phyloP scores from a whole-genome alignment of 2,113 vertebrate genomes.

The Oophaga pumilio region DNA sequence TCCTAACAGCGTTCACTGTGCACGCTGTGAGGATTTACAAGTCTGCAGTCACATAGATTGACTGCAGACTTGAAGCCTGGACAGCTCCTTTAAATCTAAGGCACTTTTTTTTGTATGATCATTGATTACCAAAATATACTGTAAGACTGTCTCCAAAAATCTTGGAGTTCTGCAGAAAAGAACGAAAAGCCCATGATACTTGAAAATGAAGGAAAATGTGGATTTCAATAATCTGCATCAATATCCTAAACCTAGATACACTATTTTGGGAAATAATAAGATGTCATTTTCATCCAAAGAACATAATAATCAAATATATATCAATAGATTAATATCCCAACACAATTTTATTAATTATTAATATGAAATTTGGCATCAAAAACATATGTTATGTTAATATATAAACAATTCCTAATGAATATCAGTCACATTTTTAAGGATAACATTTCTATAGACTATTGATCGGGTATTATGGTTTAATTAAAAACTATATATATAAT shows the following conservation, averaged over 20 bases:
- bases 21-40: no score
- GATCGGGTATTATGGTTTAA: neutral
- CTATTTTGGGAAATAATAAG: neutral
- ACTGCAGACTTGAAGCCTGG: no score
- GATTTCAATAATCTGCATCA: neutral
- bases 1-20: no score
- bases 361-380: neutral
- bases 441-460: neutral
- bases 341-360: neutral
- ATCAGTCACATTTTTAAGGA: neutral
- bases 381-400: neutral
- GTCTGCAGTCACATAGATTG: no score
- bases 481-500: neutral
- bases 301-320: neutral
- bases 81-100: no score
- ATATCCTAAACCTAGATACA: no score
- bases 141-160: no score
- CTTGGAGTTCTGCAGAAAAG: no score
- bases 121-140: no score
- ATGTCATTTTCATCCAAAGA: neutral
- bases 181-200: no score
- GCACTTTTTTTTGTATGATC: no score
- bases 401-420: neutral
- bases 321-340: neutral
- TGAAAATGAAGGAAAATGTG: no score